A percentile compares a stretch with the other conserved stretches of the same genome.
Conservation (phyloP, 1,140 invertebrate species). For the Dolichoris vasculosae region DNA sequence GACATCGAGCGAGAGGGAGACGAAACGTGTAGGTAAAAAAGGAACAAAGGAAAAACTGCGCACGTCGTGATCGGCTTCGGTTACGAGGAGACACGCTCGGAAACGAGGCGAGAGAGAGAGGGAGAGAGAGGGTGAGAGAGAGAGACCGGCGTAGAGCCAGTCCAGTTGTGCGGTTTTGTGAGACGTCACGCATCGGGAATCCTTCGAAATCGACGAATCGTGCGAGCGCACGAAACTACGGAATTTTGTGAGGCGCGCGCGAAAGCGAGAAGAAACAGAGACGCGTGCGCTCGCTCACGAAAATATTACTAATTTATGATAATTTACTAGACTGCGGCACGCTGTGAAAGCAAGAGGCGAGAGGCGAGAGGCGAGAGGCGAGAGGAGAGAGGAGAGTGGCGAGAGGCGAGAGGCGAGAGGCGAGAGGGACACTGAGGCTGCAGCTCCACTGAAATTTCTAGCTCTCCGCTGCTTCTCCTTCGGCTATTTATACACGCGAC, state of each 20-base stretch:
- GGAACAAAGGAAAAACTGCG: conserved; percentile 42
- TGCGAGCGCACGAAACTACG: conserved; percentile 62
- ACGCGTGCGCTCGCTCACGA: conserved; percentile 56
- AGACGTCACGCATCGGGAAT: conserved; percentile 62
- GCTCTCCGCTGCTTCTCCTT: conserved; percentile 5
- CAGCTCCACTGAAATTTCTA: conserved; percentile 37
- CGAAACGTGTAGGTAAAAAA: conserved; percentile 9
- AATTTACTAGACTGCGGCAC: conserved; percentile 65
- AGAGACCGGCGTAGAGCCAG: background rate
- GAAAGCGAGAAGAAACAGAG: conserved; percentile 20
- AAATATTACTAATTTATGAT: conserved; percentile 70
- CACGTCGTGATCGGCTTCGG: conserved; percentile 48
- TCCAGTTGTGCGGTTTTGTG: conserved; percentile 54
- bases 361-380: conserved; percentile 17
- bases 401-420: background rate
- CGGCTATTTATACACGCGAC: conserved; percentile 51
- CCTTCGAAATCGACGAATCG: conserved; percentile 61
- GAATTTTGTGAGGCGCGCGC: conserved; percentile 60
- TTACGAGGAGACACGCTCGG: conserved; percentile 52
- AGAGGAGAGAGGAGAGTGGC: too few species aligned
- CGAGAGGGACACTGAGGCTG: conserved; percentile 50
- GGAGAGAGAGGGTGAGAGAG: background rate
- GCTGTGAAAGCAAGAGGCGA: background rate
- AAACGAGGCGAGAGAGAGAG: background rate
- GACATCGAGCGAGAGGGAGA: conserved; percentile 21